Conservation (phyloP, 2,888 invertebrate genomes). For the Drosophila differens region DNA sequence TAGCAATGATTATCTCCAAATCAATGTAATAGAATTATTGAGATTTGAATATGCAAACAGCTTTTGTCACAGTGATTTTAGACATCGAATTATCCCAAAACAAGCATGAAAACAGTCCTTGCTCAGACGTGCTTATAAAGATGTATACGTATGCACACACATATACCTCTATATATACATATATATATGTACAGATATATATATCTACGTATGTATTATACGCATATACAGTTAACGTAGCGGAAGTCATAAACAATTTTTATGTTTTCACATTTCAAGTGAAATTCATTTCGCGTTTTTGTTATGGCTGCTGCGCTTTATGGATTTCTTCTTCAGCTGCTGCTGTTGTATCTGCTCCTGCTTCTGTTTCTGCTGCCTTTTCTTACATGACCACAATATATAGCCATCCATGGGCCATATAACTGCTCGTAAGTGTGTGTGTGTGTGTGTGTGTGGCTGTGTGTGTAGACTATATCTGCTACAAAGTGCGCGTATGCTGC, state of each 20-base stretch:
- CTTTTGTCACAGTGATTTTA: background rate
- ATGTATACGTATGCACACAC: background rate
- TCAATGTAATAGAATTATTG: background rate
- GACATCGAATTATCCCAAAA: background rate
- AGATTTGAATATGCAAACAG: background rate
- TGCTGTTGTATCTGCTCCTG: conserved; percentile 26
- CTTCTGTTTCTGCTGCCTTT: conserved; percentile 27
- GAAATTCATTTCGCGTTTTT: conserved; percentile 80
- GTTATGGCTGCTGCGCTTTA: conserved; percentile 79
- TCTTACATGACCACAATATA: conserved; percentile 66
- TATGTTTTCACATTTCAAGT: conserved; percentile 80
- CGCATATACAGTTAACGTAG: conserved; percentile 56
- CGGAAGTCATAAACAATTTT: conserved; percentile 80
- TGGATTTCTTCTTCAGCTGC: conserved; percentile 61
- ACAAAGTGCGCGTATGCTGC: conserved; percentile 43
- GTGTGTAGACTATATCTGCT: conserved; percentile 27
- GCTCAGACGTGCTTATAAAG: conserved; percentile 21
- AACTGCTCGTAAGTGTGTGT: conserved; percentile 32
- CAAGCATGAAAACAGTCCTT: background rate
- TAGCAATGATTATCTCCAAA: background rate
- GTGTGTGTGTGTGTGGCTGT: conserved; percentile 9
- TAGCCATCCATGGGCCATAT: conserved; percentile 49
- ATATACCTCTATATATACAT: background rate
- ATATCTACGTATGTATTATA: background rate
- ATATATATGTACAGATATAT: background rate